These are phyloP conservation scores for Lymantria monacha DNA, from an alignment of 2,888 invertebrate species.

Conservation along the genomic window DNA sequence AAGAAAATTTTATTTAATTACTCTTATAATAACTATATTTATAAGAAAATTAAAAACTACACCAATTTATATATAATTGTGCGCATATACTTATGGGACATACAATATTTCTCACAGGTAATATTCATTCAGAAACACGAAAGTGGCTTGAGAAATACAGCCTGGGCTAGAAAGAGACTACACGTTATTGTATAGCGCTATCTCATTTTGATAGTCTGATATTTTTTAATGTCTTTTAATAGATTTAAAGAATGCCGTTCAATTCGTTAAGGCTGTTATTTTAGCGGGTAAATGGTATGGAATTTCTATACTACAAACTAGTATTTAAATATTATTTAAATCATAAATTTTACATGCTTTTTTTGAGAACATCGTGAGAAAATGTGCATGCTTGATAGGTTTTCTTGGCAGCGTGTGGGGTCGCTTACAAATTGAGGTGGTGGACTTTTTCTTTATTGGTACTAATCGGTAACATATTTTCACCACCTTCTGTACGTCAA, in stretches of 20 bases:
- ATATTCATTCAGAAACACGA: conserved; percentile 10
- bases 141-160: conserved; percentile 4
- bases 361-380: neutral
- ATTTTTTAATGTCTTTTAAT: conserved; percentile 2
- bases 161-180: neutral
- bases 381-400: neutral
- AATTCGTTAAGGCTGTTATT: neutral
- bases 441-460: too few relatives aligned
- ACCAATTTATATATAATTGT: too few relatives aligned
- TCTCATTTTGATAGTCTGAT: conserved; percentile 3
- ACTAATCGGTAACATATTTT: too few relatives aligned
- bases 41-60: too few relatives aligned
- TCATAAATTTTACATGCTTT: neutral
- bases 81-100: neutral
- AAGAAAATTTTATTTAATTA: too few relatives aligned
- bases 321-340: neutral
- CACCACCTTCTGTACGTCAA: too few relatives aligned
- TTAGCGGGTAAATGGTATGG: neutral
- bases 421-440: too few relatives aligned
- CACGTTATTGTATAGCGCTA: neutral
- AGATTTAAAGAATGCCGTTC: conserved; percentile 5
- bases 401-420: neutral
- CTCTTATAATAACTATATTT: too few relatives aligned
- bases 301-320: neutral
- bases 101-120: conserved; percentile 7